Base-by-base conservation (phyloP, 1,140 invertebrate genomes). In the Patella vulgata region DNA sequence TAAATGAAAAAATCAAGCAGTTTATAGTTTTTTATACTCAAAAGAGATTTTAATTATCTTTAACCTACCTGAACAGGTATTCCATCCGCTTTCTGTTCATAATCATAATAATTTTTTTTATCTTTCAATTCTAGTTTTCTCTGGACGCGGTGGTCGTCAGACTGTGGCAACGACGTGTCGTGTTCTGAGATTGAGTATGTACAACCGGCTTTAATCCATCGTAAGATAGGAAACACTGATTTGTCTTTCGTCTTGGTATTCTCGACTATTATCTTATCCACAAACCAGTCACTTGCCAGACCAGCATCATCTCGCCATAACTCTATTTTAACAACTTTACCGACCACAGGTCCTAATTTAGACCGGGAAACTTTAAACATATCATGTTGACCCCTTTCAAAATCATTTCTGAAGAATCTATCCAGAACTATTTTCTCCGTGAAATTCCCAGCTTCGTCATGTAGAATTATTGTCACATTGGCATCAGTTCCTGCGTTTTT, bases 361-460 rank as follows among this genome's bases (percentile, higher is more conserved):
- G 50, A 54, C 71, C 12, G 79, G 78, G 36, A n/a, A 31, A 61
- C 47, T 4, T 56, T 44, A 60, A 82, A 85, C 12, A 75, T 66
- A 48, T 80, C 78, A 8, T 70, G 73, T 21, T 68, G 65, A 21
- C 82, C 83, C 25, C 82, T 72, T 59, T 85, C 83, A 55, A 84
- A 78, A 62, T 85, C 84, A 66, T 85, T 83, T 28, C 77, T 59
- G 14, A 85, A 76, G 19, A 75, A 75, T 36, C 78, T 67, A 58
- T 83, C 76, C 6, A 85, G 67, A 25, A 74, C 75, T 19, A 81
- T 56, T 21, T 73, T 72, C 1, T 73, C 48, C 0, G 83, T 76
- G n/a, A 53, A 50, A 11, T 68, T 68, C 9, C 77, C 82, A 0
- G 67, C 55, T 19, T 73, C 71, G 54, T 83, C 82, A 19, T 80